Conservation (phyloP, 2,888 invertebrate species). For the Allygus modestus region DNA sequence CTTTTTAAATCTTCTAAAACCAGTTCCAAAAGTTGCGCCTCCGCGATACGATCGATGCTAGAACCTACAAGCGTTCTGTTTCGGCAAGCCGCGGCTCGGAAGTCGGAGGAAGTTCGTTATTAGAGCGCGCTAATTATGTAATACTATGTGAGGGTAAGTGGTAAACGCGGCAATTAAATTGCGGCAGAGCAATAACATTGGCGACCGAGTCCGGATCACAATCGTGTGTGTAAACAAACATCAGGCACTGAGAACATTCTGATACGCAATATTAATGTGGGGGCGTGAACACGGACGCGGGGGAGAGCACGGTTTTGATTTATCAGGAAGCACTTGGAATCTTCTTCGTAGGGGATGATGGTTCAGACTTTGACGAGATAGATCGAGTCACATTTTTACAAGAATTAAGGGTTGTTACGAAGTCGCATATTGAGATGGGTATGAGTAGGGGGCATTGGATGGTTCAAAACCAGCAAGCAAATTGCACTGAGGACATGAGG, state of each 20-base stretch:
- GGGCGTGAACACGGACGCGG: background rate
- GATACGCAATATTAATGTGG: slow-evolving; percentile 14
- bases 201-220: slow-evolving; percentile 28
- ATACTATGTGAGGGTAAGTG: slow-evolving; percentile 22
- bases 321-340: too few species aligned
- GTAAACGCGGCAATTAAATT: slow-evolving; percentile 36
- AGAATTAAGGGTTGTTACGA: too few species aligned
- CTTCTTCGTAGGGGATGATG: too few species aligned
- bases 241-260: background rate
- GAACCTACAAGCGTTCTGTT: slow-evolving; percentile 2
- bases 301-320: background rate
- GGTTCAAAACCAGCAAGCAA: too few species aligned
- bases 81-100: background rate
- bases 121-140: slow-evolving; percentile 39
- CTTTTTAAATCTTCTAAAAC: too few species aligned
- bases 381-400: too few species aligned
- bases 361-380: too few species aligned
- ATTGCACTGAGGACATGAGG: too few species aligned
- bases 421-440: too few species aligned
- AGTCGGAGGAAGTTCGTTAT: slow-evolving; percentile 29
- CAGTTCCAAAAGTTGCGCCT: background rate
- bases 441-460: too few species aligned
- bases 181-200: background rate
- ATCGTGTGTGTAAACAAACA: slow-evolving; percentile 43
- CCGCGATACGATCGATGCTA: background rate